Evolutionary conservation across 2,888 invertebrate species (phyloP), one percentile per base, ranked within the genome.

Genomic region (Trilocha varians): DNA sequence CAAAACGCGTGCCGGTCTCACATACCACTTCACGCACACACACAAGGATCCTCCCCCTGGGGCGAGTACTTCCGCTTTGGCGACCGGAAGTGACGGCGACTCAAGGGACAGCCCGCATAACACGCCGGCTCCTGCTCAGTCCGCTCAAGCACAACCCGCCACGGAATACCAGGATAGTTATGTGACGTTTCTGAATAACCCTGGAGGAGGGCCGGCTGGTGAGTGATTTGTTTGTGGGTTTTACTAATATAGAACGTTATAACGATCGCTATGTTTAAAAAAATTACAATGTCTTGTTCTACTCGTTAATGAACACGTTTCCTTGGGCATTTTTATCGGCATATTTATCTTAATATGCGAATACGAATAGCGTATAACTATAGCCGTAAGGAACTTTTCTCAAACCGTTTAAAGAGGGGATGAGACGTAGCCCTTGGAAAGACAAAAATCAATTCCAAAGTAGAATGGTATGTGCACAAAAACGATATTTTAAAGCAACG

Each of bases 1-100:
- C 92, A 97, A 98, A 90, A 97, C 97, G 54, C 91, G 97, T 59
- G 96, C 97, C 57, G 97, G 97, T 57, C 90, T 98, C 72, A 96
- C 95, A 63, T 97, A 97, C 89, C 97, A 98, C 90, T 95, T 94
- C 89, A 92, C 93, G 70, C 96, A 96, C 88, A 94, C 94, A 69
- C 95, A 96, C 89, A 89, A 89, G 78, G 88, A 89, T 65, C 84
- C 88, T 50, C 51, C 69, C 13, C 55, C 79, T 65, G 67, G 80
- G 66, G 44, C 40, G 43, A 43, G 42, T 15, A 37, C 48, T 43
- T 57, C 56, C 37, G 48, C 52, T 42, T 49, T 59, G 9, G 50
- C 58, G 16, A 62, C 59, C 2, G 65, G 66, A 46, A 71, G 73
- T 53, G 74, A 73, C 53, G 74, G 75, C 5, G 75, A 74, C 60